Evolutionary conservation across 1,140 invertebrate genomes (phyloP), one percentile per base, ranked within the genome.

Genomic region (Pseudobourletiella spinata): DNA sequence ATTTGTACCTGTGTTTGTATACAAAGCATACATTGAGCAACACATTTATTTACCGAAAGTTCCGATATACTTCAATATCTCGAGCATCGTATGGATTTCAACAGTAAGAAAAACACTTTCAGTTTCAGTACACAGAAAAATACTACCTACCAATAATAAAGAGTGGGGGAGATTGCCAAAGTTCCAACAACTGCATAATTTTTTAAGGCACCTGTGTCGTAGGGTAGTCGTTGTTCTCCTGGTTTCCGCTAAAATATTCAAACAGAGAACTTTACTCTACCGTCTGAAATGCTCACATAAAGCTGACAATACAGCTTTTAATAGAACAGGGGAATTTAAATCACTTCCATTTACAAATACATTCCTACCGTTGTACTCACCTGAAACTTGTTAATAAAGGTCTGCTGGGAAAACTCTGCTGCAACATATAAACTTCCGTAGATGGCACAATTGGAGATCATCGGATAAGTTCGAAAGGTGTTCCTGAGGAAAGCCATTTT

Each of bases 321-420:
- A n/a, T n/a, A n/a, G n/a, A n/a, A n/a, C n/a, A n/a, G n/a, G n/a
- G n/a, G n/a, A n/a, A n/a, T n/a, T n/a, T n/a, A n/a, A n/a, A n/a
- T n/a, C n/a, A n/a, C n/a, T n/a, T n/a, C n/a, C n/a, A n/a, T n/a
- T n/a, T n/a, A n/a, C n/a, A n/a, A n/a, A n/a, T n/a, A n/a, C n/a
- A n/a, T n/a, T n/a, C n/a, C n/a, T n/a, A n/a, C n/a, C n/a, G n/a
- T n/a, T n/a, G n/a, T 3, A 71, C 74, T 78, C 76, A 84, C 83
- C 75, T 80, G 71, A 66, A 81, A 76, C 66, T 80, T 80, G 65
- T 80, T 85, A 22, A 81, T 82, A 30, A 86, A 79, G 26, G 80
- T 82, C 74, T 91, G 88, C 70, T 89, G 87, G 0, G 84, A 81
- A 50, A 86, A 80, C 72, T 90, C 88, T 0, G 87, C 87, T 2